Evolutionary conservation across 2,888 invertebrate genomes (phyloP).

Genomic region (Oasisia sp.): DNA sequence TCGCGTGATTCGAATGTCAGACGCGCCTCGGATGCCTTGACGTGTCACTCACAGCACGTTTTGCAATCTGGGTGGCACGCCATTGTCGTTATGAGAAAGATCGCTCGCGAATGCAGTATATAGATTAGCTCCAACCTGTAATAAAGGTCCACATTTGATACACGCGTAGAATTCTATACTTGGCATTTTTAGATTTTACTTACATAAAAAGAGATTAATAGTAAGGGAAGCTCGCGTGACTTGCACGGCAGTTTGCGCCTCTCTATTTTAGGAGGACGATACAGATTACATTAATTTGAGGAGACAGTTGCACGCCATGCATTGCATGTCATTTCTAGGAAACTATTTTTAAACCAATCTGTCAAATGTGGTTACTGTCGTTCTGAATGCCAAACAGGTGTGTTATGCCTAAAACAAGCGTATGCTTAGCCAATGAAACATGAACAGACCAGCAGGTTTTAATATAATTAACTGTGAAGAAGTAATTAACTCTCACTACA

Average conservation of each 20-base stretch:
- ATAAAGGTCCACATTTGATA: neutral
- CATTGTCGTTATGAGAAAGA: neutral
- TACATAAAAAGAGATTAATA: neutral
- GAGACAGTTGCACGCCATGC: too few species aligned
- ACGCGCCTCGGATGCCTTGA: neutral
- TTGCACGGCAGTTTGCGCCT: neutral
- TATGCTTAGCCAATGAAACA: neutral
- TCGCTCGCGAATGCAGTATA: neutral
- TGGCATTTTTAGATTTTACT: neutral
- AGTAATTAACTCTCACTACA: neutral
- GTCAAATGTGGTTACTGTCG: neutral
- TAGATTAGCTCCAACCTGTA: neutral
- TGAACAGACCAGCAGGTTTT: neutral
- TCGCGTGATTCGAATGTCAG: neutral
- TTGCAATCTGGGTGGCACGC: neutral
- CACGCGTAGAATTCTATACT: neutral
- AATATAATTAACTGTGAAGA: neutral
- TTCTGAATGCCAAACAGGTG: neutral
- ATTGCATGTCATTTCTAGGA: too few species aligned
- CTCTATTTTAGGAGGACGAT: too few species aligned
- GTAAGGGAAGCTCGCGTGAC: neutral
- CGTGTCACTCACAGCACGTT: neutral
- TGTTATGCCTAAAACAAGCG: too few species aligned
- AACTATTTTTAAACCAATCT: neutral
- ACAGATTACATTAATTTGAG: too few species aligned